These are phyloP conservation scores for Chauna torquata DNA, from an alignment of 2,113 vertebrate genomes.

Conservation along the genomic window DNA sequence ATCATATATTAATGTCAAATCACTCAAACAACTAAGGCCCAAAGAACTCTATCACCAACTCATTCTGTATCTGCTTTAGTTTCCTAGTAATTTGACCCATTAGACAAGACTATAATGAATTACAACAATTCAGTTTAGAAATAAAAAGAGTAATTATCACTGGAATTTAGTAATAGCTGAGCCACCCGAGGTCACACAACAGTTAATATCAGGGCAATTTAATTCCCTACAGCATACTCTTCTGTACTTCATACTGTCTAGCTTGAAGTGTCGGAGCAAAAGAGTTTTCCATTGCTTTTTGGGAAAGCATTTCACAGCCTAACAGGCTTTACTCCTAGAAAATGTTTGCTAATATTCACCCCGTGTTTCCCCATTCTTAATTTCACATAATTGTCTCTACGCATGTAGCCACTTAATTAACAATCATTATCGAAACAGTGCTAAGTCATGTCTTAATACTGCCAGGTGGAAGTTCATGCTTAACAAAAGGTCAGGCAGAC, in stretches of 20 bases:
- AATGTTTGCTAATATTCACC: neutral
- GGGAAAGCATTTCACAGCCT: neutral
- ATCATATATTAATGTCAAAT: neutral
- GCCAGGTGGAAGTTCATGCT: neutral
- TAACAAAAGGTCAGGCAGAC: neutral
- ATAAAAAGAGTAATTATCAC: conserved; percentile 43
- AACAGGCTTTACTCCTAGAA: neutral
- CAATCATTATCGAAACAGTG: neutral
- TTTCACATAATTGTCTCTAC: neutral
- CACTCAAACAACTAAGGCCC: neutral
- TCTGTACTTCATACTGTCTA: neutral
- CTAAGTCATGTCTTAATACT: neutral
- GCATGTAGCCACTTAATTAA: neutral
- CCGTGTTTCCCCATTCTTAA: neutral
- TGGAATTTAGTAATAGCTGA: conserved; percentile 9
- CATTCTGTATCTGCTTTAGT: neutral
- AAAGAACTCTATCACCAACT: neutral
- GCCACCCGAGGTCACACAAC: neutral
- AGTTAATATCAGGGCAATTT: neutral
- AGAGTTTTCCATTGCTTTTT: neutral
- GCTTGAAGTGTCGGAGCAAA: neutral
- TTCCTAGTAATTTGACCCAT: neutral
- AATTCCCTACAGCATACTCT: neutral
- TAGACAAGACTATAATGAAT: conserved; percentile 12
- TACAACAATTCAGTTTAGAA: neutral